These are phyloP conservation scores for Cryptus armator DNA, from an alignment of 2,888 invertebrate genomes.

Conservation along the genomic window DNA sequence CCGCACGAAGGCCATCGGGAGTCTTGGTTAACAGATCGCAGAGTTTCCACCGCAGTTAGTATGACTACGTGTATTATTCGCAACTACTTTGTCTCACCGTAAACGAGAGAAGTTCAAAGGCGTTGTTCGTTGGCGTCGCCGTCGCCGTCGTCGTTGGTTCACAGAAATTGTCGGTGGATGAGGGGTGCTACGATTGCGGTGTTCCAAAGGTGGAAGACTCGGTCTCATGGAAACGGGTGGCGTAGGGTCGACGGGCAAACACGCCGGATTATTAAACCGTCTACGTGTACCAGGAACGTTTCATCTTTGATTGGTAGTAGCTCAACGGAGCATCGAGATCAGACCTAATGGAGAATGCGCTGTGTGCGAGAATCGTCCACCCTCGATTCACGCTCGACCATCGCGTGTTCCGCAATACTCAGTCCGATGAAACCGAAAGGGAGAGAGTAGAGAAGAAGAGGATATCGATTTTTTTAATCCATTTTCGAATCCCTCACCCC, in stretches of 20 bases:
- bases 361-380: slow-evolving; percentile 44
- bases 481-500: not conserved
- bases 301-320: slow-evolving; percentile 79
- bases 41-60: slow-evolving; percentile 57
- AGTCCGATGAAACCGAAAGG: slow-evolving; percentile 23
- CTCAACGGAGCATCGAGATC: slow-evolving; percentile 48
- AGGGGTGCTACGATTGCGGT: slow-evolving; percentile 4
- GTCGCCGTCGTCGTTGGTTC: slow-evolving; percentile 29
- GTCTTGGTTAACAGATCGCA: slow-evolving; percentile 38
- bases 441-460: not conserved
- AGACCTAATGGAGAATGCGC: slow-evolving; percentile 77
- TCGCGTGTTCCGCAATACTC: slow-evolving; percentile 14
- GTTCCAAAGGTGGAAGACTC: slow-evolving; percentile 34
- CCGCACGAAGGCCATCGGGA: slow-evolving; percentile 64
- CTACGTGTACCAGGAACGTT: slow-evolving; percentile 75
- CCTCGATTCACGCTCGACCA: not conserved
- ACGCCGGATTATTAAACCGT: slow-evolving; percentile 82
- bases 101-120: slow-evolving; percentile 75
- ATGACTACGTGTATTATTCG: slow-evolving; percentile 24
- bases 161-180: not conserved
- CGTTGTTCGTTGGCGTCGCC: slow-evolving; percentile 72
- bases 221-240: slow-evolving; percentile 14
- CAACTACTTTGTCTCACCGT: slow-evolving; percentile 21
- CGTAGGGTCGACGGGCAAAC: slow-evolving; percentile 75
- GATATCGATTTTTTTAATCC: slow-evolving; percentile 6